These are phyloP conservation scores for Enteromius treurensis DNA, from an alignment of 2,797 vertebrate genomes.

Conservation along the genomic window DNA sequence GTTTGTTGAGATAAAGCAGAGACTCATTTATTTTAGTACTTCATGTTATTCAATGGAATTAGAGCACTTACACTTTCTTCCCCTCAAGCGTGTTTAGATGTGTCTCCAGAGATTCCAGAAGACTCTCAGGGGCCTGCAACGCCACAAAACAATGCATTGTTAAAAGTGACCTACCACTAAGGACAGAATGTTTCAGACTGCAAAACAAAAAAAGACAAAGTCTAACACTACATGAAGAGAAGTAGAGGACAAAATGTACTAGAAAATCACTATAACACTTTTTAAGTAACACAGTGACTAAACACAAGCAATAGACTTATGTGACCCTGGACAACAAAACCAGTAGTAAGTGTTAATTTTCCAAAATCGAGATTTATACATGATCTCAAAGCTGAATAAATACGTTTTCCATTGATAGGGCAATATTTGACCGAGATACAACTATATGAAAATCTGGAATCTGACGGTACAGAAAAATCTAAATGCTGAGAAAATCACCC, in stretches of 20 bases:
- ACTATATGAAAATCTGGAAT: too few species aligned
- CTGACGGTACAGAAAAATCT: too few species aligned
- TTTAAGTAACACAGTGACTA: not conserved
- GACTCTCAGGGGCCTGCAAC: slow-evolving; percentile 94
- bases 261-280: not conserved
- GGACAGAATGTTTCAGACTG: not conserved
- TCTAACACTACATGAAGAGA: not conserved
- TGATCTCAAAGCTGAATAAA: too few species aligned
- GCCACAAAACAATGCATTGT: slow-evolving; percentile 53
- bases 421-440: too few species aligned
- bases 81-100: slow-evolving; percentile 98
- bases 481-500: too few species aligned
- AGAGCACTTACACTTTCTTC: slow-evolving; percentile 88
- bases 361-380: too few species aligned
- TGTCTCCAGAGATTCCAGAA: slow-evolving; percentile 97
- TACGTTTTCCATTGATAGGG: too few species aligned
- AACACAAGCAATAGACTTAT: not conserved
- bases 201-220: not conserved
- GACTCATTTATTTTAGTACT: not conserved
- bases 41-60: not conserved
- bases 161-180: slow-evolving; percentile 16
- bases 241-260: not conserved
- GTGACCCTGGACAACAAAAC: too few species aligned
- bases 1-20: not conserved
- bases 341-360: too few species aligned